Base-by-base conservation (phyloP, 2,888 invertebrate species). In the Campoplex capitator region DNA sequence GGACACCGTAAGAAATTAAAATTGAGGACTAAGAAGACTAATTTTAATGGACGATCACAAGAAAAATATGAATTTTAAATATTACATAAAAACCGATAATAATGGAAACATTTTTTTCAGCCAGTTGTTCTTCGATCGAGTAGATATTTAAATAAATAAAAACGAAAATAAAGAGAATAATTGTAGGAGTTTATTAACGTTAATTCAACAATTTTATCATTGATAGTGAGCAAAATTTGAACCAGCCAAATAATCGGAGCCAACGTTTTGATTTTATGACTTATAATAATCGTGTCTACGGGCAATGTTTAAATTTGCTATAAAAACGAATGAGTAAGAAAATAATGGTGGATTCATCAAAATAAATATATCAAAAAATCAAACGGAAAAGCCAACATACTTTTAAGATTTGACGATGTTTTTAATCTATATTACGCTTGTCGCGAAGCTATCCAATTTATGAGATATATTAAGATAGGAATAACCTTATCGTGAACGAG, bases 401-500 rank as follows among this genome's bases (percentile, higher is more conserved):
- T 56, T 56, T 56, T 2, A 28, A 56, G 11, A 28, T 56, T 56
- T 3, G 56, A 58, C 2, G 28, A 58, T 58, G 28, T 58, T 32
- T 28, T 28, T 28, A 28, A 58, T 58, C 2, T 3, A 28, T 13
- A 4, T 58, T 13, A 4, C 13, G 13, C 28, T 58, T 28, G 9
- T 3, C 28, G 11, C 58, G 3, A 58, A 58, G 28, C 28, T 58
- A 23, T 11, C 23, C 11, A 23, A 58, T 28, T 11, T 28, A 11
- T 3, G 13, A 11, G 58, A 28, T 58, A 13, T 28, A 6, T 13
- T 2, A 11, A 18, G 62, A 65, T 62, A 65, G 13, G 45, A 62
- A 28, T 18, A 62, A 48, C 45, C 62, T 76, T 76, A 76, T 76
- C 76, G n/a, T 32, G n/a, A 32, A 35, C 3, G 45, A 62, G 35